Conservation (phyloP, 1,140 invertebrate genomes). For the Scylla paramamosain region DNA sequence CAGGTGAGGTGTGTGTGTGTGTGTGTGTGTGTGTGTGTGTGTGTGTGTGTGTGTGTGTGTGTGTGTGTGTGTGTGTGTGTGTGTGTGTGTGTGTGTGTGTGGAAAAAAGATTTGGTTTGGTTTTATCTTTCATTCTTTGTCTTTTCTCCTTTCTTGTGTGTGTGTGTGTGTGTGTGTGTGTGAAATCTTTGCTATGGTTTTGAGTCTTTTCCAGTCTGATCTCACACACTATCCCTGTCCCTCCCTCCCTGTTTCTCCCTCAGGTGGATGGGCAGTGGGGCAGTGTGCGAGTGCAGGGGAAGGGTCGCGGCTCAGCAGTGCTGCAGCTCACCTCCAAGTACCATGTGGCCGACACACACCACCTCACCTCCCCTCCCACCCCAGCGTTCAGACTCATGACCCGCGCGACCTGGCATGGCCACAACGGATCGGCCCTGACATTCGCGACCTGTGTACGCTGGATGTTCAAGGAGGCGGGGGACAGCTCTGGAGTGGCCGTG, state of each 20-base stretch:
- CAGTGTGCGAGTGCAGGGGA: conserved; percentile 92
- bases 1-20: conserved; percentile 16
- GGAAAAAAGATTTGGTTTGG: neutral
- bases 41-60: neutral
- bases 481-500: conserved; percentile 94
- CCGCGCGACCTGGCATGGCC: conserved; percentile 88
- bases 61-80: neutral
- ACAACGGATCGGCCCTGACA: conserved; percentile 95
- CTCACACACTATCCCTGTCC: no score
- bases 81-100: neutral
- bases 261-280: conserved; percentile 95
- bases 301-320: conserved; percentile 94
- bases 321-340: conserved; percentile 97
- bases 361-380: conserved; percentile 91
- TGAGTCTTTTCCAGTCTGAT: no score
- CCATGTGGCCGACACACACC: conserved; percentile 93
- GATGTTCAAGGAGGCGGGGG: conserved; percentile 88
- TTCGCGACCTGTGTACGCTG: conserved; percentile 86
- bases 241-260: neutral
- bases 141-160: no score
- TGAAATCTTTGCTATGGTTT: neutral
- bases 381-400: conserved; percentile 88
- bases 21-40: neutral
- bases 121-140: neutral
- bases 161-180: conserved; percentile 44